Base-by-base conservation (phyloP, 1,140 invertebrate genomes). In the Tetramorium simillimum region DNA sequence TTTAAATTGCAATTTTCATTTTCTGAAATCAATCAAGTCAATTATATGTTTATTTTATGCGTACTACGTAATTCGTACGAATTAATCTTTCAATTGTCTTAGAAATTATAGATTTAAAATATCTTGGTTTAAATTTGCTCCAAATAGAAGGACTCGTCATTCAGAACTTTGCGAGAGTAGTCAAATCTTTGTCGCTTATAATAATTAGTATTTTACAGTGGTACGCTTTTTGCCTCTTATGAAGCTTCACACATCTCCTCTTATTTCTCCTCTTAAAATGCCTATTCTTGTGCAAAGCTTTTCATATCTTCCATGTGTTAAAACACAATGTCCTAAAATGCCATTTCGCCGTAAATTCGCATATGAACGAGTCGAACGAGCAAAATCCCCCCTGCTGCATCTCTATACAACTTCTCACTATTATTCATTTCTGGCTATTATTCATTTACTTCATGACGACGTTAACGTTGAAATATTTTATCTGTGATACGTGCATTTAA, bases 171-270 rank as follows among this genome's bases (percentile, higher is more conserved):
- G 7, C 21, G 7, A 63, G 16, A 0, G 18, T 18, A n/a, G 12
- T 63, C 28, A 37, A 63, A 63, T 49, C 78, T 91, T 91, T 86
- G 88, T 91, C 75, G 53, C 70, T 85, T 16, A 89, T 89, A 92
- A 88, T 92, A 85, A 91, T 90, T 90, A 86, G 24, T 78, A 65
- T 60, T 86, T 89, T 85, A 92, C 88, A 91, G 88, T 88, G 92
- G 89, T 92, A 88, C 63, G 84, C 86, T 86, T 90, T 87, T 82
- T 69, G 63, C 56, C 76, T 82, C 77, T 90, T 77, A 65, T 76
- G 56, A 89, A 86, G 84, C 76, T 86, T 78, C 49, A 75, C 49
- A 75, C 65, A 18, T 70, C 16, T 76, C 49, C 33, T 33, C 21
- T 60, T 69, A 9, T 58, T 69, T 53, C 49, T 67, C 1, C 40